phyloP scores from a whole-genome alignment of 2,797 vertebrate genomes.

The Sebastes glaucus region DNA sequence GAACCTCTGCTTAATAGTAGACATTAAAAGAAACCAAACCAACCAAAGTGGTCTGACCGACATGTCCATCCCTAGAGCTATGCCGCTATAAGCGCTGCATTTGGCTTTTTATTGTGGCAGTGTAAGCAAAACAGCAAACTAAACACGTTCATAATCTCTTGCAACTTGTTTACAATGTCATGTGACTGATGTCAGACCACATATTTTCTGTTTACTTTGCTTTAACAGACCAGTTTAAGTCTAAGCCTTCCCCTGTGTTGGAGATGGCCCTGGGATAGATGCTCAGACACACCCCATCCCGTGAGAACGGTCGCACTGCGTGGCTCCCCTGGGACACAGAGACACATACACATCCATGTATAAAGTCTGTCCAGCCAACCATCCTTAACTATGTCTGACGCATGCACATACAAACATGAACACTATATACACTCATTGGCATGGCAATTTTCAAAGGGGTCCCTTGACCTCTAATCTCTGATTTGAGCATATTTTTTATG shows the following conservation, averaged over 20 bases:
- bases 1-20: no score
- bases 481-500: no score
- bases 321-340: slow-evolving; percentile 50
- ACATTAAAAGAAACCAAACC: no score
- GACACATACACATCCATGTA: slow-evolving; percentile 6
- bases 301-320: slow-evolving; percentile 62
- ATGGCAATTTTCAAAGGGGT: no score
- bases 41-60: neutral
- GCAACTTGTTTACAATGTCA: neutral
- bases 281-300: slow-evolving; percentile 56
- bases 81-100: neutral
- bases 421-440: neutral
- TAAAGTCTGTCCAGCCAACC: slow-evolving; percentile 41
- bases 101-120: neutral
- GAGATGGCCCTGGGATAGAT: slow-evolving; percentile 59
- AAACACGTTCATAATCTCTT: neutral
- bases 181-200: neutral
- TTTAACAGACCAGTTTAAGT: neutral
- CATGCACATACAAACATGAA: neutral
- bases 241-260: slow-evolving; percentile 59
- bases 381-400: slow-evolving; percentile 37
- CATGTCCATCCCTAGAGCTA: neutral
- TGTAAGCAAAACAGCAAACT: neutral
- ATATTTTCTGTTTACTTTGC: neutral
- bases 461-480: no score